Evolutionary conservation across 2,888 invertebrate species (phyloP), one percentile per base, ranked within the genome.

Genomic region (Zhuqinia jingwanae): DNA sequence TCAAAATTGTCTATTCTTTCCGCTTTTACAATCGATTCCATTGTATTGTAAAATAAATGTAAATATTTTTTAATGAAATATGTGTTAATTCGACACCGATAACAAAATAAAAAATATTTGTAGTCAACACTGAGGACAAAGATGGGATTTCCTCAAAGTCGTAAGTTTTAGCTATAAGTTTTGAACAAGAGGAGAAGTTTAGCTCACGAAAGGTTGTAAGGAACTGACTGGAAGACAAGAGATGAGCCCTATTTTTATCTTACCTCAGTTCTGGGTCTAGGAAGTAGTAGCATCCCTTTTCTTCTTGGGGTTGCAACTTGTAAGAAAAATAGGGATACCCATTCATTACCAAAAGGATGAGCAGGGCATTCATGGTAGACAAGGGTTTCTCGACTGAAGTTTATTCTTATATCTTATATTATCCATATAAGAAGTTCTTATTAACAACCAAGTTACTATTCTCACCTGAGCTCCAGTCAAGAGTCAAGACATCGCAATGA

Each of bases 211-310:
- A 75, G 17, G 20, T 53, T 0, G 75, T 17, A 10, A 30, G 30
- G 36, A 81, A 86, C 86, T 86, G 86, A 77, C 81, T 81, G 42
- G 76, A 86, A 81, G 68, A 36, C 6, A 70, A 30, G 13, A 30
- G 25, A 58, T 20, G 76, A 76, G 10, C 65, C 77, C 36, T 70
- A 50, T 86, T 82, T 81, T 81, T 15, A 36, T 81, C 56, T 45
- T 47, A 30, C 27, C 27, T 79, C 50, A n/a, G n/a, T 56, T 42
- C 22, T 20, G 27, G 56, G 2, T 53, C 56, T 75, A 56, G 27
- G 15, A 15, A 75, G n/a, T n/a, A 68, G 60, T 60, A 36, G 27
- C 56, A 65, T 77, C 76, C 76, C 68, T 84, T 68, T 68, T 68
- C 42, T 63, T 36, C n/a, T 1, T 36, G 36, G 36, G 36, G 36